Evolutionary conservation across 1,140 invertebrate genomes (phyloP), one percentile per base, ranked within the genome.

Genomic region (Ceratoteleas bidentatus): DNA sequence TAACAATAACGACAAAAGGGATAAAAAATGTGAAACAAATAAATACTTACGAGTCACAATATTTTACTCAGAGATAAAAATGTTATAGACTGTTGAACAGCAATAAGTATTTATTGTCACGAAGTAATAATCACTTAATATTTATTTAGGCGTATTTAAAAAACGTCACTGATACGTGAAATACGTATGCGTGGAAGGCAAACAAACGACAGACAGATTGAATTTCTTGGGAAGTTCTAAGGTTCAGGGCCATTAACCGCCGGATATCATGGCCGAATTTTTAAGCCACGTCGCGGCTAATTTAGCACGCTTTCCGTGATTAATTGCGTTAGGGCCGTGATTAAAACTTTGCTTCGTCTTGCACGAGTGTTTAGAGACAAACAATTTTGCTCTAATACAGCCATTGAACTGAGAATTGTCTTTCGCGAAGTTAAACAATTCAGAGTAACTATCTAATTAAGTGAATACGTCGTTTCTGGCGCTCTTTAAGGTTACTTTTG

Each of bases 221-320:
- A 45, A 13, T 45, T 45, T 45, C 43, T 45, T 45, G 43, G 43
- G n/a, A 45, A 45, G 43, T 45, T 45, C 43, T 10, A 13, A 45
- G 43, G 43, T 45, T 45, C 43, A 10, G n/a, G 43, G n/a, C 43
- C 43, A 45, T 45, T 45, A 45, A 45, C 43, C n/a, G n/a, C 43
- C 10, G 43, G 43, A 45, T 45, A 45, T 45, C 43, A 45, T 45
- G 43, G 43, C n/a, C 43, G 43, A 45, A 11, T 45, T 45, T 45
- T 45, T 45, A 10, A 45, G 43, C 43, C n/a, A 13, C 43, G 43
- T 45, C 43, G 43, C 43, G 43, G 43, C 43, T 45, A 45, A 45
- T 45, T 45, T 45, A 45, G 43, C 43, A 45, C 43, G 43, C 7
- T 45, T 45, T 45, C n/a, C 43, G 43, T 45, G 43, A 45, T 45